phyloP scores from a whole-genome alignment of 2,797 vertebrate species.

The Danio tinwini region DNA sequence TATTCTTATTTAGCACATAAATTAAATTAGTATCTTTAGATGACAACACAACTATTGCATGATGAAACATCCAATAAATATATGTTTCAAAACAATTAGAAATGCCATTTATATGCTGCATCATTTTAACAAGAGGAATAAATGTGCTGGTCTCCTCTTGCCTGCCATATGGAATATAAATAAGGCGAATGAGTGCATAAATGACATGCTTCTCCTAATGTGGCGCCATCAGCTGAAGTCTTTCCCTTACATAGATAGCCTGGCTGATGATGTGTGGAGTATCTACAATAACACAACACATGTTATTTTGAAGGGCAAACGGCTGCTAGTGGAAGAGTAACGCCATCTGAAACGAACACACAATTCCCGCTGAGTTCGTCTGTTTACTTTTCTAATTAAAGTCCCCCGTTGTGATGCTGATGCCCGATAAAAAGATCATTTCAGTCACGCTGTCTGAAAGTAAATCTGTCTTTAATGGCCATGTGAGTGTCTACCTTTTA shows the following conservation, averaged over 20 bases:
- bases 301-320: slow-evolving; percentile 52
- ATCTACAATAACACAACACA: slow-evolving; percentile 62
- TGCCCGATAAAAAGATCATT: not conserved
- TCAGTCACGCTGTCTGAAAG: not conserved
- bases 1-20: no score
- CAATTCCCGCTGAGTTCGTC: not conserved
- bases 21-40: no score
- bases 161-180: not conserved
- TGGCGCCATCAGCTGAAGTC: not conserved
- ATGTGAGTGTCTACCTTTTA: not conserved
- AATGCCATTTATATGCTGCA: not conserved
- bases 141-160: not conserved
- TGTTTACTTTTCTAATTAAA: not conserved
- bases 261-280: slow-evolving; percentile 54
- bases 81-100: not conserved
- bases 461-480: not conserved
- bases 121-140: not conserved
- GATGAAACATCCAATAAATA: not conserved
- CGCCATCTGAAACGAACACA: not conserved
- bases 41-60: not conserved
- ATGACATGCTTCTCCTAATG: not conserved
- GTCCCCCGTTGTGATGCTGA: not conserved
- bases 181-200: slow-evolving; percentile 13
- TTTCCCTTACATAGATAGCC: not conserved
- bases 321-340: slow-evolving; percentile 8